phyloP scores from a whole-genome alignment of 92 coral and sea anemone species.

The Parazoanthus darwini region DNA sequence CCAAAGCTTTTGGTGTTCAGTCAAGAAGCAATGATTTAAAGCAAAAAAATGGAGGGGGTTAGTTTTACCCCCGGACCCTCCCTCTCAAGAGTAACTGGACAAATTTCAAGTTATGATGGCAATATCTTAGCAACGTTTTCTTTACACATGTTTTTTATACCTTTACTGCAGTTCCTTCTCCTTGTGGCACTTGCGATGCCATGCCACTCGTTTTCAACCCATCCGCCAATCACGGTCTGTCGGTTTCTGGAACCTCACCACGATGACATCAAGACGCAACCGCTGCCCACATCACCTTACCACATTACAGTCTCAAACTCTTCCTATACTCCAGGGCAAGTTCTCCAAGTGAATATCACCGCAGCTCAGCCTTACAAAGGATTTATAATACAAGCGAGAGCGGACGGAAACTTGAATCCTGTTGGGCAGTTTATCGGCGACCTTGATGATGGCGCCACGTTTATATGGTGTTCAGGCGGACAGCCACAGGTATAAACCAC shows the following conservation, averaged over 20 bases:
- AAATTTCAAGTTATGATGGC: too few relatives aligned
- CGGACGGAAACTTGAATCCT: slow-evolving; percentile 26
- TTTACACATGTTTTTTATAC: not conserved
- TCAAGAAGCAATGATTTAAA: too few relatives aligned
- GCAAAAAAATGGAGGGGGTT: too few relatives aligned
- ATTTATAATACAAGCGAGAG: slow-evolving; percentile 35
- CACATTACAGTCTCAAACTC: slow-evolving; percentile 17
- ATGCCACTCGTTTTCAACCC: slow-evolving; percentile 28
- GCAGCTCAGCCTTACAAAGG: slow-evolving; percentile 17
- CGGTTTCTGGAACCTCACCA: slow-evolving; percentile 5
- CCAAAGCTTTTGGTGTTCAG: too few relatives aligned
- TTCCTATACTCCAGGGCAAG: slow-evolving; percentile 15
- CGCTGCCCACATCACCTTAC: slow-evolving; percentile 30
- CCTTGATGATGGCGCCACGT: slow-evolving; percentile 20
- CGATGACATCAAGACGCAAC: not conserved
- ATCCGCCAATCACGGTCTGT: slow-evolving; percentile 27
- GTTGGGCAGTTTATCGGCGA: slow-evolving; percentile 32
- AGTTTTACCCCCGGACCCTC: too few relatives aligned
- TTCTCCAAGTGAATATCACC: slow-evolving; percentile 15
- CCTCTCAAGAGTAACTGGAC: too few relatives aligned
- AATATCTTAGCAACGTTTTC: too few relatives aligned
- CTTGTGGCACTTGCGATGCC: slow-evolving; percentile 9
- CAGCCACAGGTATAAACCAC: not conserved
- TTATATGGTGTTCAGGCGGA: slow-evolving; percentile 39
- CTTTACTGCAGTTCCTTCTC: slow-evolving; percentile 3